Conservation (phyloP, 1,140 invertebrate species). For the Drosophila burlai region DNA sequence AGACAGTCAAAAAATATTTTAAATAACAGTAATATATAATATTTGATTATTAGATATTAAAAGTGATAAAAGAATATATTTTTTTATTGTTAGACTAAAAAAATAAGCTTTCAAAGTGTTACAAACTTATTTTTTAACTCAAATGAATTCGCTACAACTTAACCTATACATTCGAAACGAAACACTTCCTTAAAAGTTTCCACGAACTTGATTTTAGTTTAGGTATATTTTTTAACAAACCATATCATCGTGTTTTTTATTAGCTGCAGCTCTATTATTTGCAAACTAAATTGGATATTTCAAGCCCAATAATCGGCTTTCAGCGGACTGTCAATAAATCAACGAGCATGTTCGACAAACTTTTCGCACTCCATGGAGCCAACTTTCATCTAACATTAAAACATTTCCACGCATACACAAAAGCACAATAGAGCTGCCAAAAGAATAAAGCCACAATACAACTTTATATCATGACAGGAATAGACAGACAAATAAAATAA, state of each 20-base stretch:
- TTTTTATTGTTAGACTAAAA: not conserved
- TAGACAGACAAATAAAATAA: conserved; percentile 13
- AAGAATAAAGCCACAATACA: conserved; percentile 25
- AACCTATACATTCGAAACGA: not conserved
- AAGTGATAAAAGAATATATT: not conserved
- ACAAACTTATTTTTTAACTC: not conserved
- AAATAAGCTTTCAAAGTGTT: not conserved
- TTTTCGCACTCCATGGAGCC: conserved; percentile 30
- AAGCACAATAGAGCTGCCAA: conserved; percentile 40
- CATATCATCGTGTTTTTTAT: too few relatives aligned
- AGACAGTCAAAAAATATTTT: too few relatives aligned
- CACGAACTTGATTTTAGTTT: not conserved
- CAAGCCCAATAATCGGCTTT: conserved; percentile 42
- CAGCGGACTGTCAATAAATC: conserved; percentile 52
- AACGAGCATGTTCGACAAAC: conserved; percentile 35
- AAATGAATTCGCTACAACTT: not conserved
- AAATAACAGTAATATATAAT: not conserved
- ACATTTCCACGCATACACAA: conserved; percentile 25
- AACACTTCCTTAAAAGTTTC: too few relatives aligned
- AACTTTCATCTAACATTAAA: conserved; percentile 42
- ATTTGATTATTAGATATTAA: not conserved
- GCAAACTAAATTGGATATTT: conserved; percentile 33
- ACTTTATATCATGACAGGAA: conserved; percentile 49
- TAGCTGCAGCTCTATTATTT: conserved; percentile 6
- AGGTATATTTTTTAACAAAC: too few relatives aligned